Percentiles rank a stretch among this genome's conserved stretches.
phyloP scores from a whole-genome alignment of 2,888 invertebrate species.

The Nudaria mundana region DNA sequence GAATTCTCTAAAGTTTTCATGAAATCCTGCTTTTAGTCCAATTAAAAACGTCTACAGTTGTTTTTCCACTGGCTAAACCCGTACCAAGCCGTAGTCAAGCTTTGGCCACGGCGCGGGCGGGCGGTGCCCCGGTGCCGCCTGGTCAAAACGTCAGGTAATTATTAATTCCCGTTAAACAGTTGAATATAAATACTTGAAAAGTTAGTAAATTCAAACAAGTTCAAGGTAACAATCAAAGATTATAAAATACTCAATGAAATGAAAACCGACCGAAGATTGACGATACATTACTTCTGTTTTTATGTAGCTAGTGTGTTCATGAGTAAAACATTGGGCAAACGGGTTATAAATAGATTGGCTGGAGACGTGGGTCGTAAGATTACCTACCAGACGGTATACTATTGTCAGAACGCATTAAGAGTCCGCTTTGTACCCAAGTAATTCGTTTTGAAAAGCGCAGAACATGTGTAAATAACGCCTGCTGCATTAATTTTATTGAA shows the following conservation, averaged over 20 bases:
- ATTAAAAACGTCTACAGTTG: too few relatives aligned
- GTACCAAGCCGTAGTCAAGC: too few relatives aligned
- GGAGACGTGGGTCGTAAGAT: conserved; percentile 29
- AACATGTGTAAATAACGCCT: too few relatives aligned
- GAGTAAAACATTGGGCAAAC: conserved; percentile 27
- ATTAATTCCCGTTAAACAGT: too few relatives aligned
- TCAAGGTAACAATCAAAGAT: background rate
- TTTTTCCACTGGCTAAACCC: too few relatives aligned
- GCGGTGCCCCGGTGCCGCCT: too few relatives aligned
- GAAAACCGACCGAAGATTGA: background rate
- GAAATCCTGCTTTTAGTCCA: too few relatives aligned
- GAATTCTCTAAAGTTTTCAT: too few relatives aligned
- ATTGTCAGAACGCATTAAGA: conserved; percentile 13
- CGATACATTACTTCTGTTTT: background rate
- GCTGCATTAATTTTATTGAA: background rate
- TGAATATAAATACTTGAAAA: too few relatives aligned
- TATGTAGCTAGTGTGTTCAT: background rate
- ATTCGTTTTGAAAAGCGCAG: conserved; percentile 16
- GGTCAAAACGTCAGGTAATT: too few relatives aligned
- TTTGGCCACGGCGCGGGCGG: too few relatives aligned
- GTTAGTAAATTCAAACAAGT: background rate
- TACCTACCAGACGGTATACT: conserved; percentile 16
- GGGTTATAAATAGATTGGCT: conserved; percentile 51
- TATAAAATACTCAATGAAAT: too few relatives aligned
- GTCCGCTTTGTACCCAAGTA: conserved; percentile 12